Base-by-base conservation (phyloP, 2,888 invertebrate species). In the Polydesmus complanatus region DNA sequence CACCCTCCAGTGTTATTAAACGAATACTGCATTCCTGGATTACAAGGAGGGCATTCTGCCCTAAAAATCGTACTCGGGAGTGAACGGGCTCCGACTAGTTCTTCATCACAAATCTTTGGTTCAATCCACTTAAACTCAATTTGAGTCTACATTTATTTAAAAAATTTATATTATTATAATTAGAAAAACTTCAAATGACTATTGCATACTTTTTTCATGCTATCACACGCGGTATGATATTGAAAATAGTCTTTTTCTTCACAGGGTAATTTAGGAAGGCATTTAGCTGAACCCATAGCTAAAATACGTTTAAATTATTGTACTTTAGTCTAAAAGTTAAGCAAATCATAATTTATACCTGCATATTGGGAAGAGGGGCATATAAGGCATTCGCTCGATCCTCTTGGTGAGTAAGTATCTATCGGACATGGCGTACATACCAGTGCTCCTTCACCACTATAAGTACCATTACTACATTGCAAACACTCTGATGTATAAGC, bases 401-500 rank as follows among this genome's bases (percentile, higher is more conserved):
- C 78, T 54, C 70, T 70, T 14, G 64, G 64, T 19, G 78, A 76
- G 67, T 69, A 78, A 19, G 72, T 74, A 64, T 78, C 75, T 48
- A 71, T 69, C 1, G 72, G 70, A 68, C 81, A 81, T n/a, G 73
- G 71, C 2, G 66, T 66, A 63, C 78, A 78, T 25, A 68, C 67
- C 8, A 69, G 68, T 2, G 74, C 70, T 1, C 77, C 77, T 11
- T 67, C 68, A 27, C 67, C 68, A 60, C 73, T 73, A 72, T 70
- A 79, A 1, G 75, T 76, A 5, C 78, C 79, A 8, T 72, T 69
- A 8, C 71, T 70, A 67, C 73, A 74, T 2, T 67, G 74, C 18
- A 72, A 72, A 67, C 78, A 78, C 61, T 76, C 74, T 0, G 79
- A 78, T 1, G 79, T 76, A 67, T 75, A 79, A 0, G 79, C 79